These are phyloP conservation scores for Tipula helvola DNA, from an alignment of 2,888 invertebrate genomes.

Conservation along the genomic window DNA sequence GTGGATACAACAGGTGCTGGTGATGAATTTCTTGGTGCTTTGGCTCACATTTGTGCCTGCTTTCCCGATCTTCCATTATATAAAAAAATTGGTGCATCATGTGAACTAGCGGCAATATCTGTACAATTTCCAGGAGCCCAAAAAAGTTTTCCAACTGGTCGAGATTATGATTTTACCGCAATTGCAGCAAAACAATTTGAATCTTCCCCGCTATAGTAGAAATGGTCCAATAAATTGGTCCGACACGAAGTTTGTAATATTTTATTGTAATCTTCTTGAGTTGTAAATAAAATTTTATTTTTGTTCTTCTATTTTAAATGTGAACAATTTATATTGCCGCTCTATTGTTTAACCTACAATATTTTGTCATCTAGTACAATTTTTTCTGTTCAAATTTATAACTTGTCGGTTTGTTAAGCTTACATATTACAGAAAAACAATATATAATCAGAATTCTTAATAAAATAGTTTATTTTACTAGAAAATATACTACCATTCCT, in stretches of 20 bases:
- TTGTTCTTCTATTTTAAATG: background rate
- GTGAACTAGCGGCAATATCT: conserved; percentile 63
- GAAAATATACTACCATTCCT: background rate
- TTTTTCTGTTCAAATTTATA: background rate
- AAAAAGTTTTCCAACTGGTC: conserved; percentile 41
- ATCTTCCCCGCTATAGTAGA: background rate
- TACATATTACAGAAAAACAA: no score
- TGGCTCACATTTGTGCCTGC: conserved; percentile 64
- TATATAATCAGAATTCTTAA: background rate
- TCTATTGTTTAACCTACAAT: background rate
- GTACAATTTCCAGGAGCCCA: conserved; percentile 77
- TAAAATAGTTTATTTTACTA: background rate
- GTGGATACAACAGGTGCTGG: conserved; percentile 93
- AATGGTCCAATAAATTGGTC: background rate
- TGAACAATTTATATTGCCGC: no score
- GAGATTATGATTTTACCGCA: conserved; percentile 11
- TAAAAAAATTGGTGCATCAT: conserved; percentile 59
- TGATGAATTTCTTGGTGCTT: conserved; percentile 87
- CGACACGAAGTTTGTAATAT: background rate
- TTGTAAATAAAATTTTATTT: background rate
- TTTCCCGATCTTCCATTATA: conserved; percentile 45
- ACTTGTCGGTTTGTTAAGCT: background rate
- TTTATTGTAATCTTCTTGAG: background rate
- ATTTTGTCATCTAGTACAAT: background rate
- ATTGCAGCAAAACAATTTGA: background rate